A percentile compares a stretch with the other conserved stretches of the same genome.
These are phyloP conservation scores for Acronicta psi DNA, from an alignment of 2,888 invertebrate species.

Conservation along the genomic window DNA sequence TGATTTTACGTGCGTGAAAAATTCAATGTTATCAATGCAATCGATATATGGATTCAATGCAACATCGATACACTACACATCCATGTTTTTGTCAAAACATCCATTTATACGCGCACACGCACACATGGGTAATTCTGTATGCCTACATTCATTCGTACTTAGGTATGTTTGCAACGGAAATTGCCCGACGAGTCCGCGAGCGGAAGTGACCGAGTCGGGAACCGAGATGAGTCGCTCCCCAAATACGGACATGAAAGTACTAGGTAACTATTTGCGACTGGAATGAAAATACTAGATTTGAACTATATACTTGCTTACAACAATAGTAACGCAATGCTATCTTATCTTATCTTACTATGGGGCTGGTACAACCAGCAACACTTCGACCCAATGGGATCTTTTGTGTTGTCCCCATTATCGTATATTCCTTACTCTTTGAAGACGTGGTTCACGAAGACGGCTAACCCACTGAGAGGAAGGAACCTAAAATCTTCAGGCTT, in stretches of 20 bases:
- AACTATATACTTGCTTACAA: background rate
- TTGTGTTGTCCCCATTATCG: too few species aligned
- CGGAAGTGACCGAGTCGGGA: conserved; percentile 63
- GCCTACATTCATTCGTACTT: conserved; percentile 17
- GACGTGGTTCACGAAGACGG: too few species aligned
- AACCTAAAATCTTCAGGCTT: too few species aligned
- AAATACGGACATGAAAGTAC: conserved; percentile 38
- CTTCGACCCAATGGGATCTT: too few species aligned
- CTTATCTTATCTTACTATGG: too few species aligned
- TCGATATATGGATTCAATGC: too few species aligned
- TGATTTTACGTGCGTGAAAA: too few species aligned
- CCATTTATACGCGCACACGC: conserved; percentile 8
- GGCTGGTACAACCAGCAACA: too few species aligned
- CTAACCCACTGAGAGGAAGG: too few species aligned
- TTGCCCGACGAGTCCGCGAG: conserved; percentile 68
- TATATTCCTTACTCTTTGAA: too few species aligned
- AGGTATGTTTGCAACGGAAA: conserved; percentile 65
- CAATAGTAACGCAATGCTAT: background rate
- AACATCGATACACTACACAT: too few species aligned
- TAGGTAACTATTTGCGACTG: conserved; percentile 13
- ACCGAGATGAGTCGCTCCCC: conserved; percentile 54
- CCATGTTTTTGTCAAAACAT: conserved; percentile 10
- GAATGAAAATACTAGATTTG: conserved; percentile 12
- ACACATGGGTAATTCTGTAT: conserved; percentile 1
- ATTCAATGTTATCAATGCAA: too few species aligned